Evolutionary conservation across 2,888 invertebrate genomes (phyloP).

Genomic region (Yponomeuta evonymella): DNA sequence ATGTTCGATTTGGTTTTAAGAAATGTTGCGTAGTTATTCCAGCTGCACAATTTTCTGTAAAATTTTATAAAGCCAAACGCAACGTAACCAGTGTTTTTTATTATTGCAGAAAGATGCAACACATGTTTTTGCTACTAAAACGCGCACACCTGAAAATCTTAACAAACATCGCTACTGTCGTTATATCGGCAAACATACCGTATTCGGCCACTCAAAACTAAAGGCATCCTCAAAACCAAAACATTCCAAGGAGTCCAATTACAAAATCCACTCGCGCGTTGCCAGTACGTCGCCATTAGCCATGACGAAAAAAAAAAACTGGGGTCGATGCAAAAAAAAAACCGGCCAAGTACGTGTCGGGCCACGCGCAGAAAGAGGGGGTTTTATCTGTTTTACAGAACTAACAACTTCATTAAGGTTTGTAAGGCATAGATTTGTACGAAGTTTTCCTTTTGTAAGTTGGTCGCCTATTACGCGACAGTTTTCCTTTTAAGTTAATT

Average conservation of each 20-base stretch:
- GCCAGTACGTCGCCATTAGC: slow-evolving; percentile 44
- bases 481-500: too few species aligned
- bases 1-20: background rate
- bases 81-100: background rate
- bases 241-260: slow-evolving; percentile 48
- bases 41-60: background rate
- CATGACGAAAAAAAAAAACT: slow-evolving; percentile 56
- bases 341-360: too few species aligned
- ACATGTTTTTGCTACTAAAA: background rate
- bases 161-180: background rate
- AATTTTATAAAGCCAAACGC: background rate
- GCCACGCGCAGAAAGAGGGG: too few species aligned
- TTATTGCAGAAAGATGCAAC: background rate
- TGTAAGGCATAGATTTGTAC: too few species aligned
- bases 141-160: background rate
- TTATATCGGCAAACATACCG: background rate
- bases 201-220: background rate
- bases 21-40: background rate
- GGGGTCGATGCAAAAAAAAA: slow-evolving; percentile 35
- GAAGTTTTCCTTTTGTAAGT: too few species aligned
- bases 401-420: too few species aligned
- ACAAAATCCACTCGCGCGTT: slow-evolving; percentile 45
- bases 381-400: too few species aligned
- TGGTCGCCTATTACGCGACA: too few species aligned
- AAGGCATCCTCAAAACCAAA: slow-evolving; percentile 21